phyloP scores from a whole-genome alignment of 1,140 invertebrate species.

The Druon quercuslanigerum region DNA sequence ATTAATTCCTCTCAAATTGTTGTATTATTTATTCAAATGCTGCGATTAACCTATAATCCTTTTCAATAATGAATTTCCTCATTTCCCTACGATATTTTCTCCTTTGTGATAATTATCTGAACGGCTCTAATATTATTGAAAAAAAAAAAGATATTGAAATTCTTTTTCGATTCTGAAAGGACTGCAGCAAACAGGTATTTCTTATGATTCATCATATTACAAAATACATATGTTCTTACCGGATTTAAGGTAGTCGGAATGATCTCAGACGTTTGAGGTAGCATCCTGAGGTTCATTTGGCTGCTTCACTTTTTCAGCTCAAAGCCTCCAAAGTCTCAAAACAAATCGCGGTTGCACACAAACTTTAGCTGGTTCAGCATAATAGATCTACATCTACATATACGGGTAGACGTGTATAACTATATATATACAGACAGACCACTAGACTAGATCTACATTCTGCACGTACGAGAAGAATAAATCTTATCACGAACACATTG shows the following conservation, averaged over 20 bases:
- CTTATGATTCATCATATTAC: neutral
- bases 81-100: too few relatives aligned
- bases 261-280: conserved; percentile 69
- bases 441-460: neutral
- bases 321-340: neutral
- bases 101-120: too few relatives aligned
- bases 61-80: too few relatives aligned
- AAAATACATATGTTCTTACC: conserved; percentile 46
- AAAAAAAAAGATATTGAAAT: too few relatives aligned
- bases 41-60: too few relatives aligned
- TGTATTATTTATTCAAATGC: too few relatives aligned
- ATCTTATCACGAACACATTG: too few relatives aligned
- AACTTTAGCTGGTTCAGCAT: neutral
- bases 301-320: neutral
- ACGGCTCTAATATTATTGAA: too few relatives aligned
- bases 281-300: conserved; percentile 59
- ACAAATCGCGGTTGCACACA: neutral
- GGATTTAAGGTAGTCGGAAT: conserved; percentile 67
- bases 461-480: too few relatives aligned
- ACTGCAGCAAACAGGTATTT: too few relatives aligned
- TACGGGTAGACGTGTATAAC: conserved; percentile 43
- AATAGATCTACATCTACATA: conserved; percentile 33
- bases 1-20: too few relatives aligned
- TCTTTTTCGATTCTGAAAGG: too few relatives aligned
- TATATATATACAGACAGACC: conserved; percentile 32